Percentiles rank a stretch among this genome's conserved stretches.
Conservation (phyloP, 2,113 vertebrate species). For the Osmerus eperlanus region DNA sequence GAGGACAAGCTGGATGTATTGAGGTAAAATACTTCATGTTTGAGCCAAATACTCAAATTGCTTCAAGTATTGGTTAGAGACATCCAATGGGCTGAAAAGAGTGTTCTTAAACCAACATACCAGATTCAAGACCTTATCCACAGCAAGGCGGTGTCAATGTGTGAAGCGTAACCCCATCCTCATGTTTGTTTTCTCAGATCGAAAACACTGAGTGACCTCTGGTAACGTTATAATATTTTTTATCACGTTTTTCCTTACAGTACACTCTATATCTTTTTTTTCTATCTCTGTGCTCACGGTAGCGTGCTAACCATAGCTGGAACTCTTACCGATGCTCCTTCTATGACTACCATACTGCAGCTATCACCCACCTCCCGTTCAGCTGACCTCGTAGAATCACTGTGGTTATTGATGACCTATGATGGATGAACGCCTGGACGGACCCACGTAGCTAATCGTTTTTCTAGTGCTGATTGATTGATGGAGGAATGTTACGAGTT, state of each 20-base stretch:
- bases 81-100: no score
- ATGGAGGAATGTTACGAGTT: neutral
- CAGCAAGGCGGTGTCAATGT: neutral
- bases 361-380: slow-evolving; percentile 34
- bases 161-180: slow-evolving; percentile 40
- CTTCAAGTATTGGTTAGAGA: no score
- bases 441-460: slow-evolving; percentile 25
- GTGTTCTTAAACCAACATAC: neutral
- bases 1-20: slow-evolving; percentile 79
- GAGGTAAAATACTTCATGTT: slow-evolving; percentile 78
- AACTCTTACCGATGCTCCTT: no score
- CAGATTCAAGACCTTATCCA: neutral
- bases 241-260: slow-evolving; percentile 22
- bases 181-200: slow-evolving; percentile 59
- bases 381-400: slow-evolving; percentile 30
- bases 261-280: slow-evolving; percentile 26
- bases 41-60: no score
- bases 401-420: slow-evolving; percentile 18
- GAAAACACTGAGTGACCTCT: slow-evolving; percentile 64
- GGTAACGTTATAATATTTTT: slow-evolving; percentile 58
- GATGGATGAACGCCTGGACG: neutral
- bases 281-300: slow-evolving; percentile 33
- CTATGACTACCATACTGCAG: slow-evolving; percentile 22
- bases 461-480: slow-evolving; percentile 13
- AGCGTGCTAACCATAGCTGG: slow-evolving; percentile 22